Conservation (phyloP, 2,113 vertebrate genomes). For the Struthidea cinerea region DNA sequence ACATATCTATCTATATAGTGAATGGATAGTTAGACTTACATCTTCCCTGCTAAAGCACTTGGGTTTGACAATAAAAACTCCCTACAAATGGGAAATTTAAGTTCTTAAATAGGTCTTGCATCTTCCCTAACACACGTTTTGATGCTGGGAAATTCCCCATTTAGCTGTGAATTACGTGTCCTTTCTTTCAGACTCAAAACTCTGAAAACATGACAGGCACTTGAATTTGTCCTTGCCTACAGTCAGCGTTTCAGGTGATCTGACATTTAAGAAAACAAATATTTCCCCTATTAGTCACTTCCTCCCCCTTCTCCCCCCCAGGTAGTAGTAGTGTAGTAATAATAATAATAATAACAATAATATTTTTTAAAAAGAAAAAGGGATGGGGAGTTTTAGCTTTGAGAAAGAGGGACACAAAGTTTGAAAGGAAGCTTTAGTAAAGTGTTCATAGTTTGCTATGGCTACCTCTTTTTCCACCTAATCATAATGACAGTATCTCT, state of each 20-base stretch:
- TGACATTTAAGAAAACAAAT: neutral
- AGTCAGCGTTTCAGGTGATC: neutral
- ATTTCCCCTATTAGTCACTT: neutral
- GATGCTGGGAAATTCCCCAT: neutral
- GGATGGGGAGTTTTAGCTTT: neutral
- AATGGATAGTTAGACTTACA: neutral
- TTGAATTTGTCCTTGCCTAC: neutral
- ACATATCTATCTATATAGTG: neutral
- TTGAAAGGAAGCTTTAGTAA: neutral
- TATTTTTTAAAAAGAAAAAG: neutral
- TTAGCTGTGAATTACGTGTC: neutral
- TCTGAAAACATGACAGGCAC: neutral
- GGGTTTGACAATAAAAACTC: neutral
- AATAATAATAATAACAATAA: too few species aligned
- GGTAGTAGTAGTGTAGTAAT: neutral
- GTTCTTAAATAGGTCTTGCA: neutral
- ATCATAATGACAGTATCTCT: neutral
- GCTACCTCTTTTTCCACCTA: neutral
- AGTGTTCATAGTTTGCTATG: neutral
- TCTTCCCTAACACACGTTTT: neutral
- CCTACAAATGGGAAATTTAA: neutral
- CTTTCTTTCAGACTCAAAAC: neutral
- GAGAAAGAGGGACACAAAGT: neutral
- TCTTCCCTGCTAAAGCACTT: neutral
- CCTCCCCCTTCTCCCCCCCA: fast-evolving